phyloP scores from a whole-genome alignment of 2,797 vertebrate species.

The Myiotriccus ornatus region DNA sequence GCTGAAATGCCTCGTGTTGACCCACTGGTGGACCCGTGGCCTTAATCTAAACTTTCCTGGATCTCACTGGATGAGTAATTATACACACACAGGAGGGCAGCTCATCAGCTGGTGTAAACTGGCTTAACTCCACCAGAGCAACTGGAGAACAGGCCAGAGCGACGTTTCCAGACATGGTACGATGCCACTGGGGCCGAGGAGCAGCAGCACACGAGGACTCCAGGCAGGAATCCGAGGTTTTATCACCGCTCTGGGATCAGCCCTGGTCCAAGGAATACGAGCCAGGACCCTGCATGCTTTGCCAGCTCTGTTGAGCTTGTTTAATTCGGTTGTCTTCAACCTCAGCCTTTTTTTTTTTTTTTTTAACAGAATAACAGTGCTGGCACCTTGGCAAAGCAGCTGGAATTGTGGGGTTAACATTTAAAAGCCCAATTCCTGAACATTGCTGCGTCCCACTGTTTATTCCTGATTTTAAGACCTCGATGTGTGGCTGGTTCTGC shows the following conservation, averaged over 20 bases:
- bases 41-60: constrained; percentile 41
- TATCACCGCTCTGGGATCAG: background rate
- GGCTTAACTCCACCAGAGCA: background rate
- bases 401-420: background rate
- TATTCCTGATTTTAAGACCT: background rate
- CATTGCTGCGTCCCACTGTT: fast-evolving
- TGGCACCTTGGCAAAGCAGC: background rate
- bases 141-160: background rate
- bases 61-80: background rate
- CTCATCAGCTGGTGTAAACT: constrained; percentile 30
- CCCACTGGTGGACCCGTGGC: background rate
- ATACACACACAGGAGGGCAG: constrained; percentile 30
- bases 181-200: background rate
- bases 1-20: constrained; percentile 12
- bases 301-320: background rate
- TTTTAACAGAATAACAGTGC: background rate
- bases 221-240: background rate
- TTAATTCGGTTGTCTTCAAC: background rate
- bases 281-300: background rate
- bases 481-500: fast-evolving
- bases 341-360: background rate
- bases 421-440: background rate
- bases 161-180: background rate
- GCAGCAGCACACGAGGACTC: background rate
- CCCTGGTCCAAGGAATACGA: background rate